Base-by-base conservation (phyloP, 2,888 invertebrate genomes). In the Willowsia nigromaculata region DNA sequence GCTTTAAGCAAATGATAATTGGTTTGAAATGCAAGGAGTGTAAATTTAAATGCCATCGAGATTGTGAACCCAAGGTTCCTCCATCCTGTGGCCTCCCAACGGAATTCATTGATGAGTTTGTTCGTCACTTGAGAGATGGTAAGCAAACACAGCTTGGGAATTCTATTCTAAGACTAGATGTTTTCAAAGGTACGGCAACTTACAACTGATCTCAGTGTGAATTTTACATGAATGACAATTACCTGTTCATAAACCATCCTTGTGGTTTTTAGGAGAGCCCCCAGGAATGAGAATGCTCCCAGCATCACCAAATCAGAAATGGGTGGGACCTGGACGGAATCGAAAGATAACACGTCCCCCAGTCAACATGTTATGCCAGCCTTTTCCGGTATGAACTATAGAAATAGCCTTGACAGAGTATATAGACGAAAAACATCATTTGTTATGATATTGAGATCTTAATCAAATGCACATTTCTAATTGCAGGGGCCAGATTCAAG, bases 21-120 rank as follows among this genome's bases (percentile, higher is more conserved):
- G 97, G 96, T 87, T 95, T 97, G 92, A 98, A 97, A 94, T 99
- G 98, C 94, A 98, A 97, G 94, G 98, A 98, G 94, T 99, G 98
- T 95, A 98, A 98, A 95, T 98, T 97, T 93, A 97, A 96, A 93
- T 97, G 97, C 93, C 97, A 97, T 94, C 95, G 96, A 94, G 98
- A 98, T 93, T 99, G 98, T 93, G 97, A 97, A 93, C 96, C 96
- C 78, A 97, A 97, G 95, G 98, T 98, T 92, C 97, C 98, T 92
- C 97, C 98, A 0, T 97, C 98, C 50, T 99, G 99, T 94, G 98
- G 97, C 37, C 94, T 98, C 92, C 97, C 98, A n/a, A 96, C 96
- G 15, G 97, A 97, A 93, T 96, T 97, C 92, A 96, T 98, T 33
- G 96, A 97, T 90, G 96, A 96, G 91, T 98, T 98, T 94, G 93